Conservation (phyloP, 2,888 invertebrate species). For the Apoderus coryli region DNA sequence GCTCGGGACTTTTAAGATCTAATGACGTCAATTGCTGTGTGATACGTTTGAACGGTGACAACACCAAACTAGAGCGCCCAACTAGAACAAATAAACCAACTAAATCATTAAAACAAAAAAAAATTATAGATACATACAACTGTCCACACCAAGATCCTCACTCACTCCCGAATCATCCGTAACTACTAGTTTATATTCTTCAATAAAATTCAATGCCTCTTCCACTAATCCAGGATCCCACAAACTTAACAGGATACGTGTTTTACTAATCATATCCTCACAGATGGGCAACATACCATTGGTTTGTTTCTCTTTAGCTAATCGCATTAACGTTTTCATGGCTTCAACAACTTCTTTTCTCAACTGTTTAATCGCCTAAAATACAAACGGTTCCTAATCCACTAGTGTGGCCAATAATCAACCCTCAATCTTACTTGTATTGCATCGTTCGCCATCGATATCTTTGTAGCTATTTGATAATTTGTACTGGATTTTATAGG, state of each 20-base stretch:
- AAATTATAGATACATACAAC: slow-evolving; percentile 14
- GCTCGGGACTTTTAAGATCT: slow-evolving; percentile 56
- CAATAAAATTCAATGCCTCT: slow-evolving; percentile 70
- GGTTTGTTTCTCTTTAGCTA: slow-evolving; percentile 60
- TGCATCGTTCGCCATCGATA: slow-evolving; percentile 68
- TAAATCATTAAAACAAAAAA: slow-evolving; percentile 10
- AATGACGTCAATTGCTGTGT: slow-evolving; percentile 61
- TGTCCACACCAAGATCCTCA: slow-evolving; percentile 28
- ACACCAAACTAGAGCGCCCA: slow-evolving; percentile 24
- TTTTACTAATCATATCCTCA: slow-evolving; percentile 64
- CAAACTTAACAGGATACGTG: slow-evolving; percentile 60
- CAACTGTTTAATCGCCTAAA: slow-evolving; percentile 53
- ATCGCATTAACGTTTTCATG: slow-evolving; percentile 57
- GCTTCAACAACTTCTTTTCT: slow-evolving; percentile 63
- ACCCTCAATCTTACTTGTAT: slow-evolving; percentile 44
- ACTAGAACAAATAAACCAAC: neutral
- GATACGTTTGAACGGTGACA: slow-evolving; percentile 61
- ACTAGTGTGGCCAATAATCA: too few species aligned
- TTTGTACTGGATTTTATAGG: slow-evolving; percentile 40
- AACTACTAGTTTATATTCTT: slow-evolving; percentile 50
- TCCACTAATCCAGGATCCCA: slow-evolving; percentile 81
- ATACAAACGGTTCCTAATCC: slow-evolving; percentile 6
- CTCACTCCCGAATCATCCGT: slow-evolving; percentile 30
- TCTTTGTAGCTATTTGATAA: slow-evolving; percentile 60
- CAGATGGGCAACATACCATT: slow-evolving; percentile 61